Conservation (phyloP, 23 tunicate genomes). For the Trididemnum nubilum region DNA sequence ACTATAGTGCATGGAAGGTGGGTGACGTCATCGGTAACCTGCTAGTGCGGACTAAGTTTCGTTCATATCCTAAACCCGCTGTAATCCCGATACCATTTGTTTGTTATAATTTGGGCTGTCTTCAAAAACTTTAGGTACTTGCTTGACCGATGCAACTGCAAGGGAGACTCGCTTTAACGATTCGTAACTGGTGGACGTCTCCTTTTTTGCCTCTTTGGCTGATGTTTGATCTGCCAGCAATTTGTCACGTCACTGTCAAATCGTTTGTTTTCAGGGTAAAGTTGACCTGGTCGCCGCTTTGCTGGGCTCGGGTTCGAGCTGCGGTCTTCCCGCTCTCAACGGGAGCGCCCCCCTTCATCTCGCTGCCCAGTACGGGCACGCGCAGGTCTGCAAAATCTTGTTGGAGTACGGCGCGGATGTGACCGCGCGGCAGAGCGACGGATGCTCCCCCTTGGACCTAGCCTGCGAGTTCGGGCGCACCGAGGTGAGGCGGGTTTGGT, state of each 20-base stretch:
- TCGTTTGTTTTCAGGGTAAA: slow-evolving; percentile 33
- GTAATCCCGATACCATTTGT: too few relatives aligned
- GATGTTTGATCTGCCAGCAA: too few relatives aligned
- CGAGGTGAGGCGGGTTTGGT: slow-evolving; percentile 25
- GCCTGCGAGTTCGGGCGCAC: slow-evolving; percentile 56
- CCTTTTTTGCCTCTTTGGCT: too few relatives aligned
- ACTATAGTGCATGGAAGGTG: slow-evolving; percentile 61
- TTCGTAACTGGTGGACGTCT: too few relatives aligned
- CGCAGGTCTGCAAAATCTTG: slow-evolving; percentile 35
- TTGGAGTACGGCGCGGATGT: slow-evolving; percentile 57
- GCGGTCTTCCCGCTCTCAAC: slow-evolving; percentile 20
- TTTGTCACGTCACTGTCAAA: neutral
- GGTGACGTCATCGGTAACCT: neutral
- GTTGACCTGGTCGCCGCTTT: slow-evolving; percentile 45
- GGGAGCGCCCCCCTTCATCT: slow-evolving; percentile 56
- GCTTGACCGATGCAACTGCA: too few relatives aligned
- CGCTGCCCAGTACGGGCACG: slow-evolving; percentile 56
- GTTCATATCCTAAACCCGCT: too few relatives aligned
- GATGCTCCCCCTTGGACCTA: slow-evolving; percentile 31
- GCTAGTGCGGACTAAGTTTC: too few relatives aligned
- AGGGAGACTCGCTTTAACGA: too few relatives aligned
- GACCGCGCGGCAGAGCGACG: slow-evolving; percentile 8
- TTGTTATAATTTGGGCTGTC: too few relatives aligned
- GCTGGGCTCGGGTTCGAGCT: slow-evolving; percentile 41
- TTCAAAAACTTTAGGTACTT: too few relatives aligned